Evolutionary conservation across 1,140 invertebrate genomes (phyloP).

Genomic region (Hycleus phaleratus): DNA sequence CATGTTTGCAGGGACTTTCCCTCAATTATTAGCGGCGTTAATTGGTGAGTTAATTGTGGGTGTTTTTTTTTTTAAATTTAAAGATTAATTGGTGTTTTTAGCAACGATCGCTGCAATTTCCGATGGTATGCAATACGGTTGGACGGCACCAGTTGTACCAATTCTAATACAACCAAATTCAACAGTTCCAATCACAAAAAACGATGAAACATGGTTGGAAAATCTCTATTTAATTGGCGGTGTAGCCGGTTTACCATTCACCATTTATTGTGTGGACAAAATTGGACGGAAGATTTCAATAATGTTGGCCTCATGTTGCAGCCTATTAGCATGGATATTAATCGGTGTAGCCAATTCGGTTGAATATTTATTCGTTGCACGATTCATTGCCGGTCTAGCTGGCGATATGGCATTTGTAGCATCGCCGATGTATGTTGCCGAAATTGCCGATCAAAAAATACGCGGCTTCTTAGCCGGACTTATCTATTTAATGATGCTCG

Average conservation of each 20-base stretch:
- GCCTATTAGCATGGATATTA: slow-evolving; percentile 53
- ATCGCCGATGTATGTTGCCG: slow-evolving; percentile 36
- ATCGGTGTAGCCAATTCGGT: slow-evolving; percentile 44
- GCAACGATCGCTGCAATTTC: slow-evolving; percentile 34
- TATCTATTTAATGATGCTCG: slow-evolving; percentile 33
- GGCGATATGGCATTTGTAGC: slow-evolving; percentile 33
- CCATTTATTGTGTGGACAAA: slow-evolving; percentile 48
- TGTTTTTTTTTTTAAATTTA: neutral
- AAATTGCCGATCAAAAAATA: slow-evolving; percentile 30
- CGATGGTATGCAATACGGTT: slow-evolving; percentile 44
- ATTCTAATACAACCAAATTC: slow-evolving; percentile 37
- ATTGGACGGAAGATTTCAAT: slow-evolving; percentile 56
- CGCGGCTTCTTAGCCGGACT: slow-evolving; percentile 2
- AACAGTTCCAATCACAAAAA: slow-evolving; percentile 32
- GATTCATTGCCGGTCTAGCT: slow-evolving; percentile 32
- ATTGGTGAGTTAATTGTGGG: slow-evolving; percentile 1
- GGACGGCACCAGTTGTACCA: slow-evolving; percentile 55
- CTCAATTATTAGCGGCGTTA: slow-evolving; percentile 4
- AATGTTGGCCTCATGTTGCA: slow-evolving; percentile 49
- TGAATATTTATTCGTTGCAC: slow-evolving; percentile 45
- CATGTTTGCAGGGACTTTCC: slow-evolving; percentile 4
- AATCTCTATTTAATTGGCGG: slow-evolving; percentile 55
- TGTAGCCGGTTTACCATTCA: slow-evolving; percentile 50
- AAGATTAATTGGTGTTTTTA: slow-evolving; percentile 16
- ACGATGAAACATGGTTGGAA: slow-evolving; percentile 49